Evolutionary conservation across 2,113 vertebrate genomes (phyloP).

Genomic region (Lophotis ruficrista): DNA sequence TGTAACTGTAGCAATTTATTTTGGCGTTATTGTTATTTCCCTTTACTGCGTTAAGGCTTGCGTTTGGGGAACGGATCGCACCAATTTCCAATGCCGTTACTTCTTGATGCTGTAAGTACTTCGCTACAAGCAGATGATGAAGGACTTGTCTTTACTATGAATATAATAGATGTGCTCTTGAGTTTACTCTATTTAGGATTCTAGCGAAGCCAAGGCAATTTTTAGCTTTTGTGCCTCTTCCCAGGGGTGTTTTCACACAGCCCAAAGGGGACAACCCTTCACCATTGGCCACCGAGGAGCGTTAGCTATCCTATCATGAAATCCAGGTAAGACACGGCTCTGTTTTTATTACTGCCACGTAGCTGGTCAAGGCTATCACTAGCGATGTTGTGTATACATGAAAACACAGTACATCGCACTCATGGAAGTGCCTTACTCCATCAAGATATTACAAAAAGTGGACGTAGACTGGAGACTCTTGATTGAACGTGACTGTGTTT

Average conservation of each 20-base stretch:
- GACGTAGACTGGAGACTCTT: background rate
- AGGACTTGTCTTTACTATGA: background rate
- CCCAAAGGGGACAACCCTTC: background rate
- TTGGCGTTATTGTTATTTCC: slow-evolving; percentile 13
- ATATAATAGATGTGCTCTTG: background rate
- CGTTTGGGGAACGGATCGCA: background rate
- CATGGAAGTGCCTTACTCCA: background rate
- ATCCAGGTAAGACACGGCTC: background rate
- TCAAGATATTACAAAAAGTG: background rate
- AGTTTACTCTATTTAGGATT: background rate
- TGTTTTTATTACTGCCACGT: background rate
- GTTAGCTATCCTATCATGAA: background rate
- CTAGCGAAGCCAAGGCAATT: background rate
- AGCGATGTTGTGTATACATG: background rate
- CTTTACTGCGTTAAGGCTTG: background rate
- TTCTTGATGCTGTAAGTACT: background rate
- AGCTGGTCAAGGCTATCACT: background rate
- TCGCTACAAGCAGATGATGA: background rate
- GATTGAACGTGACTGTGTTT: background rate
- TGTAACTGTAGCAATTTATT: background rate
- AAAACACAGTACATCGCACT: background rate
- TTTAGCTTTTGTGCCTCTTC: background rate
- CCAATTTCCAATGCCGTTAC: background rate
- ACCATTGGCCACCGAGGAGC: accelerated
- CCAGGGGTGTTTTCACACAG: background rate